Base-by-base conservation (phyloP, 2,113 vertebrate species). In the Aphyosemion australe region DNA sequence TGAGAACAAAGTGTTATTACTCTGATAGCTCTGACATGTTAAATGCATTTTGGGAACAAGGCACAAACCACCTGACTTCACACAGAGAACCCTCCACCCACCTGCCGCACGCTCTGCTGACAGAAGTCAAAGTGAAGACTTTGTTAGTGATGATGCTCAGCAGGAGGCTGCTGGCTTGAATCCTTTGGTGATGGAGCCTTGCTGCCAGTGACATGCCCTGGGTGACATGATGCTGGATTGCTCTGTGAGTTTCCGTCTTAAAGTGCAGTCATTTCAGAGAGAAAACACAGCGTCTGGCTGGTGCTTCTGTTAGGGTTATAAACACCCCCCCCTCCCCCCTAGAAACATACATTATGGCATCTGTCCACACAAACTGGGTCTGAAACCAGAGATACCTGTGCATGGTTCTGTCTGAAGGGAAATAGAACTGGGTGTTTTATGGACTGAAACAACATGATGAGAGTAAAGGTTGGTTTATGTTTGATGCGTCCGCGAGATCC, bases 21-120 rank as follows among this genome's bases (percentile, higher is more conserved):
- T 88, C 84, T 80, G 74, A 76, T 58, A 74, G 84, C 69, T n/a
- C n/a, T n/a, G n/a, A 90, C 84, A 79, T 83, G 78, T 84, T 89
- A 89, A 92, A 91, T 85, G 80, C 80, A 87, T 91, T 78, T 91
- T 88, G 68, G 80, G 78, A 91, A 91, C 91, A 93, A 94, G 93
- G 91, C 93, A 94, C 91, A 90, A 89, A 91, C 90, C 85, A 90
- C 84, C 76, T 80, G 71, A 80, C 81, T 86, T 77, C 75, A 90
- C 85, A 87, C 61, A 75, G 51, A 76, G 49, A 50, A 69, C 45
- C 73, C 78, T 75, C 32, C 45, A 64, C 57, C 32, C 45, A 64
- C 57, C 67, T 67, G 58, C 47, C 34, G 2, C 32, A 51, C 20
- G 2, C 41, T 59, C 55, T 48, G 60, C 12, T 8, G 8, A 81